Evolutionary conservation across 2,113 vertebrate species (phyloP).

Genomic region (Donacobius atricapilla): DNA sequence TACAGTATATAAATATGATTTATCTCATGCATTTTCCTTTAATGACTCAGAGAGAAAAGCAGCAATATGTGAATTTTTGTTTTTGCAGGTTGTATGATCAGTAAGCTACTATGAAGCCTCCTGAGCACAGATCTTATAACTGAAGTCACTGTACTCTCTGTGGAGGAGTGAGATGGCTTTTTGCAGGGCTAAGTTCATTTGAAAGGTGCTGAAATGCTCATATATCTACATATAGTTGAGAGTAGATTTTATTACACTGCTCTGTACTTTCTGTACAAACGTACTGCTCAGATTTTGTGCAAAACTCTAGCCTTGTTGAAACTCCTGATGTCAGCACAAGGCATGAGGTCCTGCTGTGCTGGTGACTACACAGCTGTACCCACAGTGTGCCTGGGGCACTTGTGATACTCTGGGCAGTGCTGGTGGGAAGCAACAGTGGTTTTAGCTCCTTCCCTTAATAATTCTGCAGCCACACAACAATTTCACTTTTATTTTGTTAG

Average conservation of each 20-base stretch:
- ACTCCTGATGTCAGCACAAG: not conserved
- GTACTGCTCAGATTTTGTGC: not conserved
- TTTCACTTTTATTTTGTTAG: not conserved
- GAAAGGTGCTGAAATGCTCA: slow-evolving; percentile 7
- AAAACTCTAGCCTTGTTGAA: not conserved
- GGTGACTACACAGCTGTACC: not conserved
- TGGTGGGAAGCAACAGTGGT: not conserved
- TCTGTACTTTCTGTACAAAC: not conserved
- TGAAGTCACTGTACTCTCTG: not conserved
- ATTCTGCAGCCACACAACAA: not conserved
- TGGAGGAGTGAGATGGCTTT: not conserved
- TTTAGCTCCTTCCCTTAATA: not conserved
- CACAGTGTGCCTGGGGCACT: not conserved
- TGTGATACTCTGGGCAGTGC: not conserved
- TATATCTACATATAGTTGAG: not conserved
- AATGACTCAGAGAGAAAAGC: not conserved
- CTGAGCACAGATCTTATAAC: not conserved
- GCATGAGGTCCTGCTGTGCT: not conserved
- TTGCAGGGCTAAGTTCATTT: not conserved
- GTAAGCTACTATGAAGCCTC: not conserved
- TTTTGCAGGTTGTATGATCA: slow-evolving; percentile 23
- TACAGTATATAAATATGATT: not conserved
- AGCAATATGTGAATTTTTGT: slow-evolving; percentile 43
- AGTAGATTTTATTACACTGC: not conserved
- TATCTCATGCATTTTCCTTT: not conserved